These are phyloP conservation scores for Chromobotia macracanthus DNA, from an alignment of 2,797 vertebrate genomes.

Conservation along the genomic window DNA sequence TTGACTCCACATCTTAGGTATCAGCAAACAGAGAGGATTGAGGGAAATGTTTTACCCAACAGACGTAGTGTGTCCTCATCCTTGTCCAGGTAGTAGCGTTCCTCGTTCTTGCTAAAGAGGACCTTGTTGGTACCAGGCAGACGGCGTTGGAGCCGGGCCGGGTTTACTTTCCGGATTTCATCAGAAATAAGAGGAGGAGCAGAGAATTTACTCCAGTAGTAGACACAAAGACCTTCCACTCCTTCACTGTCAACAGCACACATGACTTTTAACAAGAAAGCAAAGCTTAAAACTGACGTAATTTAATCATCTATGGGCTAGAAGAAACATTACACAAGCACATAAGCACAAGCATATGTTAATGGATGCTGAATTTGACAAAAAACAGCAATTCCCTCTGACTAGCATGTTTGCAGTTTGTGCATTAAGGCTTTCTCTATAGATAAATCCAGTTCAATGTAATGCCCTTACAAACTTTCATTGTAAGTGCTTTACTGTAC, in stretches of 20 bases:
- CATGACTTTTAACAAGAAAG: constrained; percentile 41
- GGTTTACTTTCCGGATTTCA: constrained; percentile 71
- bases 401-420: too few relatives aligned
- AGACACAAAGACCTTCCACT: constrained; percentile 79
- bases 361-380: background rate
- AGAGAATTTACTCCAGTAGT: constrained; percentile 85
- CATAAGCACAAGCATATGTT: background rate
- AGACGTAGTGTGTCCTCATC: constrained; percentile 76
- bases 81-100: constrained; percentile 76
- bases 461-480: constrained; percentile 20
- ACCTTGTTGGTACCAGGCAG: constrained; percentile 75
- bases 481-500: too few relatives aligned
- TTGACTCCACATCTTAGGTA: too few relatives aligned
- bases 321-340: too few relatives aligned
- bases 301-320: background rate
- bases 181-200: constrained; percentile 71
- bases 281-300: background rate
- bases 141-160: constrained; percentile 70
- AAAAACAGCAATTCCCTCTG: too few relatives aligned
- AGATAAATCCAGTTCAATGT: too few relatives aligned
- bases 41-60: constrained; percentile 74
- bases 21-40: too few relatives aligned
- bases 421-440: too few relatives aligned
- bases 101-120: constrained; percentile 68
- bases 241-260: constrained; percentile 80